Evolutionary conservation across 2,888 invertebrate species (phyloP).

Genomic region (Andrena flavipes): DNA sequence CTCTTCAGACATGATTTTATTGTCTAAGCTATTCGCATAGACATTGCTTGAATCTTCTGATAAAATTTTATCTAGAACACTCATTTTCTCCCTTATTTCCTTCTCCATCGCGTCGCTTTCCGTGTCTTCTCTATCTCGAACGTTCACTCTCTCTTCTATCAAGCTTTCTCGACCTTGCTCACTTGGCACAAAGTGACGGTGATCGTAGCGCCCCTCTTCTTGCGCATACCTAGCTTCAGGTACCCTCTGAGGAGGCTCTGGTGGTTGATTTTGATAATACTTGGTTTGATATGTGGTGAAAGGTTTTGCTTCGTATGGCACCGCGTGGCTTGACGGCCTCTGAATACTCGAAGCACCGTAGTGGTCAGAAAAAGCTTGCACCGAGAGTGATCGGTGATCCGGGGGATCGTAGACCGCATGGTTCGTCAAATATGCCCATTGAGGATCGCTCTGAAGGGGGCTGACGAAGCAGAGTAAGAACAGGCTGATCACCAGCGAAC

Average conservation of each 20-base stretch:
- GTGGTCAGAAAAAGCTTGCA: not conserved
- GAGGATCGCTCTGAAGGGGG: constrained; percentile 51
- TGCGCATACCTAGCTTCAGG: not conserved
- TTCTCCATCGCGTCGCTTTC: constrained; percentile 22
- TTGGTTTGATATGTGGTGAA: not conserved
- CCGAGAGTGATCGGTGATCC: not conserved
- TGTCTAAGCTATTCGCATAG: constrained; percentile 64
- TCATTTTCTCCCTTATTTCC: constrained; percentile 67
- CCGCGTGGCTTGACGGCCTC: not conserved
- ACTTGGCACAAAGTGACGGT: not conserved
- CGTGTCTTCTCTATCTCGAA: not conserved
- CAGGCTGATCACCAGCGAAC: constrained; percentile 38
- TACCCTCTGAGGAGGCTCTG: not conserved
- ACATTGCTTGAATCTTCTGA: constrained; percentile 59
- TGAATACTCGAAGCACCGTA: not conserved
- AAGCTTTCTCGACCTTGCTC: not conserved
- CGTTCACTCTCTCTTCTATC: not conserved
- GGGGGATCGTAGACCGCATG: not conserved
- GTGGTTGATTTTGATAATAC: not conserved
- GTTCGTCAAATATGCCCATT: constrained; percentile 19
- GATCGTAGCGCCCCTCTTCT: not conserved
- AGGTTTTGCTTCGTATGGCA: not conserved
- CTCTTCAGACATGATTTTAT: constrained; percentile 77
- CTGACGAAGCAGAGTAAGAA: constrained; percentile 50
- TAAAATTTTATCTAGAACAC: constrained; percentile 66